Base-by-base conservation (phyloP, 2,797 vertebrate genomes). In the Florisuga fusca region DNA sequence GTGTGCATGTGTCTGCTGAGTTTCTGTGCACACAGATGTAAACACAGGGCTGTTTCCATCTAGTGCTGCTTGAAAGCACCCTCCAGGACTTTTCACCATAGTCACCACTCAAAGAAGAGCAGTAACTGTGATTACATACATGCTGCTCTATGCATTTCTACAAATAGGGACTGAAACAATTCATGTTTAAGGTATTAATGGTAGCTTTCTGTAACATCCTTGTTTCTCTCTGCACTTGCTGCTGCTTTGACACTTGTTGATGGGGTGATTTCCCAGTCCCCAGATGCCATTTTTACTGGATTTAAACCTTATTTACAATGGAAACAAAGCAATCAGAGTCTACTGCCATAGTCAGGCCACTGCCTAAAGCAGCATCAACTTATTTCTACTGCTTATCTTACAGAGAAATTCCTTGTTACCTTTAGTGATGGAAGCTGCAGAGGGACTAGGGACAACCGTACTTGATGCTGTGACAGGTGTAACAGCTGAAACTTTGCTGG, bases 401-500 rank as follows among this genome's bases (percentile, higher is more conserved):
- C 58, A 45, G 74, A 84, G 34, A 80, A 93, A 91, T 76, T 72
- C 38, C 67, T 75, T 90, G 33, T 96, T 98, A 98, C 98, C 98
- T 98, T 98, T 98, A 69, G 97, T 61, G 78, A 97, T 53, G 57
- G 97, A 45, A 78, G 93, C 81, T 5, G 92, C 66, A 85, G 95
- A 83, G 33, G 97, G 67, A 95, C 80, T 98, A 81, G 97, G 90
- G 69, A 87, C 84, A 82, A 93, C 58, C 5, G 95, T 72, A 81
- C 80, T 82, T 72, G 97, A 80, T 91, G 97, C 68, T 54, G 96
- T 96, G 55, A 97, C 90, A 23, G 97, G 96, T 93, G 98, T 92
- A 95, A 98, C 94, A 80, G 98, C 79, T 94, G 98, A 96, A 88
- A 98, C 97, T 97, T 99, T 99, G 97, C 92, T 98, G 69, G 98